These are phyloP conservation scores for Phyllostomus hastatus DNA, from an alignment of 2,113 vertebrate species.

Conservation along the genomic window DNA sequence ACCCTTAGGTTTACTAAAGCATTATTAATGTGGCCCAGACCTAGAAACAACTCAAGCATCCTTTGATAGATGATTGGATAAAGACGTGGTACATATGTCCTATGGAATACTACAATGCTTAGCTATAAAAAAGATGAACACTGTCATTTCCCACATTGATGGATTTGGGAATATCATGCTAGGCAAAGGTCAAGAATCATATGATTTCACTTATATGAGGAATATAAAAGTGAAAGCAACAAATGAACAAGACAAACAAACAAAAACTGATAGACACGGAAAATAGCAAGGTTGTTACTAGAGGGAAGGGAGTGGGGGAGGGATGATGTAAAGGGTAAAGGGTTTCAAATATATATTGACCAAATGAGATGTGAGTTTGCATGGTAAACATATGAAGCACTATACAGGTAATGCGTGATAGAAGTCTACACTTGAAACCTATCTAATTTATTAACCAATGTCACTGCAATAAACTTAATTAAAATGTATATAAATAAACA, in stretches of 20 bases:
- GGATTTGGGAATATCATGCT: too few relatives aligned
- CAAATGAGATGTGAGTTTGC: neutral
- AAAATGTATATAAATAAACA: neutral
- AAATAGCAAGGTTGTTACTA: neutral
- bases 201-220: neutral
- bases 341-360: neutral
- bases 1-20: too few relatives aligned
- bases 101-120: too few relatives aligned
- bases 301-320: neutral
- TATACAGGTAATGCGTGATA: neutral
- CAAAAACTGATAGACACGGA: neutral
- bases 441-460: neutral
- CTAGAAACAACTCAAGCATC: too few relatives aligned
- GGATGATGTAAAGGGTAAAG: neutral
- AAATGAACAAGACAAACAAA: neutral
- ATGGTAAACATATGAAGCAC: neutral
- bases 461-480: neutral
- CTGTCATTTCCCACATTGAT: too few relatives aligned
- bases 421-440: neutral
- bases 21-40: too few relatives aligned
- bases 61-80: too few relatives aligned
- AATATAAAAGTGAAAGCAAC: neutral
- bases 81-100: too few relatives aligned
- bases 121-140: too few relatives aligned
- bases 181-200: too few relatives aligned